Base-by-base conservation (phyloP, 1,140 invertebrate species). In the Lerema accius region DNA sequence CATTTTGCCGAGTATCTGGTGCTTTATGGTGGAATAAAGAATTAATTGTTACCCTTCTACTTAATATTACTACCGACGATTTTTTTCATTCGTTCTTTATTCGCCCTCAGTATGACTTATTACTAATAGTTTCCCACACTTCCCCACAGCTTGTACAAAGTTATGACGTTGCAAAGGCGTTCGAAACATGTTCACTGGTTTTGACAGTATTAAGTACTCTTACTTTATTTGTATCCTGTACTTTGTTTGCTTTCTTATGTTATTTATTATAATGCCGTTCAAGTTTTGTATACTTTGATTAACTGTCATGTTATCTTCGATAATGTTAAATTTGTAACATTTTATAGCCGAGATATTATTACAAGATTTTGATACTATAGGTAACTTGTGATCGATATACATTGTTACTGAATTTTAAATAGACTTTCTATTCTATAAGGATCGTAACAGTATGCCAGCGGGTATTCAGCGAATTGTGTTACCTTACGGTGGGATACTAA, bases 201-300 rank as follows among this genome's bases (percentile, higher is more conserved):
- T 23, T 19, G 17, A 23, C 43, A 46, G 43, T 46, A 23, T 13
- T 5, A 23, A 46, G 43, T 23, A 9, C 17, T 46, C 19, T 23
- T 46, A 15, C 17, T 46, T 46, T 46, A 46, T 46, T 43, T 11
- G 19, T 46, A 23, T 46, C 43, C 17, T 46, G n/a, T 46, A 46
- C 15, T 11, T 23, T 19, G 19, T 46, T 23, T 1, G 10, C 17
- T 46, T n/a, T 32, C 28, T 9, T 9, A 4, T 4, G 28, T 32
- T 4, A 32, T 32, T 23, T 23, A 5, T 32, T 4, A 32, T 32
- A 32, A 9, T 32, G 3, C 4, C 1, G 9, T 1, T 9, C 19
- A 23, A 23, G 19, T 23, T 5, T 5, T 23, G 2, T 23, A 5
- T 3, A 23, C 2, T 23, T 23, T 23, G 2, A 23, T 23, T 23